Base-by-base conservation (phyloP, 2,888 invertebrate species). In the Magallana nippona region DNA sequence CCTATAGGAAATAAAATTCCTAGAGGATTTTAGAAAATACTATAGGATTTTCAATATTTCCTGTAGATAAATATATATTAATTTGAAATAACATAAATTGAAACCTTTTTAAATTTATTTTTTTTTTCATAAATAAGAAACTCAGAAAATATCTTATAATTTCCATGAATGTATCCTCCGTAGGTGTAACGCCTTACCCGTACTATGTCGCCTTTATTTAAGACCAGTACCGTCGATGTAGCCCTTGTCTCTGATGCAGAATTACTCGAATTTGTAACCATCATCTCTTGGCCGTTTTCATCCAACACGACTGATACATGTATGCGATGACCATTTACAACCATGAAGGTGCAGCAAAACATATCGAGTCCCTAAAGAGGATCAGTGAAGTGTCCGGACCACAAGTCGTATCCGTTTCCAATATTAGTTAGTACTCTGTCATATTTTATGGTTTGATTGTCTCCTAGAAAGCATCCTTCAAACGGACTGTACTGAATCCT, bases 341-440 rank as follows among this genome's bases (percentile, higher is more conserved):
- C 63, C 63, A 63, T 63, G 19, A 63, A 10, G 5, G 63, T 63
- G 27, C 63, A 63, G 13, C n/a, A 63, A 58, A 58, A 58, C 58
- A 60, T 8, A 60, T 60, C 3, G 10, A 60, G 10, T 60, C 60
- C 60, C 2, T 15, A 2, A 19, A 5, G n/a, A 8, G 60, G 60
- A 17, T n/a, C n/a, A 3, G 19, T 17, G 10, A 60, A 60, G 15
- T 60, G 60, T n/a, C 60, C 60, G 8, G 60, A 19, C n/a, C 60
- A 60, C 10, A 19, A 19, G 60, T 5, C 19, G 60, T 60, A 60
- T 10, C n/a, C 5, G 2, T 60, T 60, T 19, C n/a, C 60, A 60
- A 13, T 1, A 1, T 60, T 60, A 60, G 60, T 19, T 1, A 60
- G n/a, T 1, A 60, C 60, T 15, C n/a, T 60, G n/a, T 60, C 60